A percentile compares a stretch with the other conserved stretches of the same genome.
Conservation (phyloP, 2,888 invertebrate species). For the Idaea biselata region DNA sequence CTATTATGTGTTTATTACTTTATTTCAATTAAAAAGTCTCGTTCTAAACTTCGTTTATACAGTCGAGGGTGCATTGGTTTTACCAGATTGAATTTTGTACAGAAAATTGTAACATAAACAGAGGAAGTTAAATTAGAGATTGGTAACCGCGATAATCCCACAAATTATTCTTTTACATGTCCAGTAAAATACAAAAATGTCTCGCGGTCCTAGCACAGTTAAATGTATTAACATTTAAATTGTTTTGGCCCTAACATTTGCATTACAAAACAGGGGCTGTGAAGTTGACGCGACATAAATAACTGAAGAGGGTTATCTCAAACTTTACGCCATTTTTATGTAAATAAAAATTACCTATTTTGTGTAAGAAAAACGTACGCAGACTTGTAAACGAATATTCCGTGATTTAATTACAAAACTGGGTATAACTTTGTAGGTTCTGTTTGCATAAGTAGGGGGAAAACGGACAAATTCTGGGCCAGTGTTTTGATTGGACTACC, state of each 20-base stretch:
- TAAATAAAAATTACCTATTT: background rate
- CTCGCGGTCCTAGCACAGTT: constrained; percentile 23
- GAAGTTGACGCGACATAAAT: background rate
- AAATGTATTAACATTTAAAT: constrained; percentile 76
- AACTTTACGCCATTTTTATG: constrained; percentile 1
- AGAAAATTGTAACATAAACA: constrained; percentile 27
- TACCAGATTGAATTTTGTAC: too few relatives aligned
- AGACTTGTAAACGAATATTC: background rate
- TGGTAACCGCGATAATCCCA: constrained; percentile 9
- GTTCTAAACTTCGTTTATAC: too few relatives aligned
- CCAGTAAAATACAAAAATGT: constrained; percentile 27
- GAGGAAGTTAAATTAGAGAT: constrained; percentile 15
- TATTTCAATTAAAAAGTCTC: too few relatives aligned
- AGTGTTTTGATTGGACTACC: too few relatives aligned
- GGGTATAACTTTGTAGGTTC: background rate
- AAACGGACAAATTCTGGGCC: too few relatives aligned
- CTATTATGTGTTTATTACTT: constrained; percentile 10
- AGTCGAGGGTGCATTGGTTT: too few relatives aligned
- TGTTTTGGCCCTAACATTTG: constrained; percentile 62
- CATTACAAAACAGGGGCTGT: constrained; percentile 60
- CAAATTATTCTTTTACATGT: constrained; percentile 24
- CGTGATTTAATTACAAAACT: background rate
- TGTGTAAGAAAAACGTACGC: background rate
- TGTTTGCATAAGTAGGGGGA: too few relatives aligned
- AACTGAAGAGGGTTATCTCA: background rate